Evolutionary conservation across 2,113 vertebrate genomes (phyloP).

Genomic region (Plecturocebus donacophilus): DNA sequence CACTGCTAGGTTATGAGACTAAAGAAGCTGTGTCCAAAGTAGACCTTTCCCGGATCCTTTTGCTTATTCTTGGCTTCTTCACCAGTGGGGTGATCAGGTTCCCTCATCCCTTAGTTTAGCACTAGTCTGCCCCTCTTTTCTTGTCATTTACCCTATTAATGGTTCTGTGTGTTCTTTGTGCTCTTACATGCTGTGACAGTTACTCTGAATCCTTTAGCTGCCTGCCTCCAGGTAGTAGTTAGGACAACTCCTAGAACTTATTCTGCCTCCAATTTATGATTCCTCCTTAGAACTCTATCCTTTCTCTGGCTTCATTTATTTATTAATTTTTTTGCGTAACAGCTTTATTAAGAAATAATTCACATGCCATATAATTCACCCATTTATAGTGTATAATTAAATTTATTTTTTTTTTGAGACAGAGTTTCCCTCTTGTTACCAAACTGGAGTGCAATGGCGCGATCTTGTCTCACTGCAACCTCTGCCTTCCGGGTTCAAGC

Average conservation of each 20-base stretch:
- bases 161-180: not conserved
- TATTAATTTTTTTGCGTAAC: not conserved
- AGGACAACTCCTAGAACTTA: not conserved
- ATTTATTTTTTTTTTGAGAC: too few relatives aligned
- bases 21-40: not conserved
- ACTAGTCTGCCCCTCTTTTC: not conserved
- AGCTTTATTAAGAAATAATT: not conserved
- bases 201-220: not conserved
- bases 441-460: too few relatives aligned
- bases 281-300: not conserved
- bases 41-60: not conserved
- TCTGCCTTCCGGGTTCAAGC: too few relatives aligned
- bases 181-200: not conserved
- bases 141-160: not conserved
- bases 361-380: not conserved
- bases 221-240: not conserved
- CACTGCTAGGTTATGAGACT: not conserved
- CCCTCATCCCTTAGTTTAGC: not conserved
- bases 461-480: too few relatives aligned
- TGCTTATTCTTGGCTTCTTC: not conserved
- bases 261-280: not conserved
- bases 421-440: too few relatives aligned
- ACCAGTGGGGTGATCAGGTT: not conserved
- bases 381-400: not conserved
- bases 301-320: not conserved